Base-by-base conservation (phyloP, 2,797 vertebrate genomes). In the Enteromius mattozi region DNA sequence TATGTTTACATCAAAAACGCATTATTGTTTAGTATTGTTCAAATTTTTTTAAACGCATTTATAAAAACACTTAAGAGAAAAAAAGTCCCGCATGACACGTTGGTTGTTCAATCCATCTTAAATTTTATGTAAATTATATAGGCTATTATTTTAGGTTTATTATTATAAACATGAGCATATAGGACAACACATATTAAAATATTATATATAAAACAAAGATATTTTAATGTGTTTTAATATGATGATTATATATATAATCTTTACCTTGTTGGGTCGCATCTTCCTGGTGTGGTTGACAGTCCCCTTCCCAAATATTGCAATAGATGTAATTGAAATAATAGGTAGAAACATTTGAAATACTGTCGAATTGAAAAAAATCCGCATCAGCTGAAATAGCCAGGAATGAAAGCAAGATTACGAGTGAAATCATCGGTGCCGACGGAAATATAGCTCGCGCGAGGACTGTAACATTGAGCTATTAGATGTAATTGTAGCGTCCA, bases 281-380 rank as follows among this genome's bases (percentile, higher is more conserved):
- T 65, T 96, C 95, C 40, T 96, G 95, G 84, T 95, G 91, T 6
- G 95, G 94, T 83, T 95, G 94, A 88, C 95, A 96, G 54, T 95
- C 95, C 19, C 95, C 95, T 88, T 96, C 95, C 95, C 95, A 96
- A 33, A 96, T 92, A 75, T 95, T 95, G 75, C 95, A 96, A 88
- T 96, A 96, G 78, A 96, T 90, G 54, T 96, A 96, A 91, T 96
- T 96, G 14, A 96, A 96, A 85, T 96, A 96, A 88, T 96, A 96
- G 1, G 91, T 90, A 1, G 95, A 96, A 0, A 91, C 93, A 85
- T 96, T 96, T 27, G 95, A 95, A 61, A 96, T 93, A 82, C 92
- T 94, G 75, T 94, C 95, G 74, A 96, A 90, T 2, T 92, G 93
- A 86, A 96, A 94, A 85, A 95, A 90, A 78, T 96, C 90, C 0